Base-by-base conservation (phyloP, 2,888 invertebrate genomes). In the Meloe dianella region DNA sequence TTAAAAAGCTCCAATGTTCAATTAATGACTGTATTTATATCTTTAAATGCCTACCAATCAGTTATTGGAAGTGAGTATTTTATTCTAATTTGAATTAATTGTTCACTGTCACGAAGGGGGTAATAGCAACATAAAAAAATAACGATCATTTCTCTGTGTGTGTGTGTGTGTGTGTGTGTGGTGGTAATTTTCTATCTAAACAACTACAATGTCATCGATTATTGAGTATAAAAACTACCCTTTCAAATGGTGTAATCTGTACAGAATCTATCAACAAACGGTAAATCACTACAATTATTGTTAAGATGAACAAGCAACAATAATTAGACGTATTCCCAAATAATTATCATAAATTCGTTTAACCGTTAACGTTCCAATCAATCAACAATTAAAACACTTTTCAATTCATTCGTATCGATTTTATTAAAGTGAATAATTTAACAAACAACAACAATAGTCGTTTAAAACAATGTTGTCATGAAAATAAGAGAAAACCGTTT, bases 11-110 rank as follows among this genome's bases (percentile, higher is more conserved):
- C 7, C 51, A 22, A 22, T 22, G 12, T 54, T 24, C 6, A 54
- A 6, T n/a, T 20, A 54, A 54, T 14, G 7, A 54, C 54, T 27
- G 24, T n/a, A 27, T n/a, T 54, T 54, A 54, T 54, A 2, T 10
- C 22, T 54, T 14, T 24, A 27, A 54, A 54, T 27, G 54, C 24
- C 12, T 54, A 54, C 14, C 54, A 27, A 27, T 27, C 27, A 27
- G 12, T 54, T 54, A 54, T 54, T 27, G 27, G 14, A 12, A 54
- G 24, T 27, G 14, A 7, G n/a, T 54, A 54, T 54, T 54, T 54
- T 54, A 54, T 54, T 54, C 6, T 54, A 54, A 54, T 54, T 54
- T 12, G 54, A 54, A 54, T 54, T 54, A 54, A 54, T 54, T 54
- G 24, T 27, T 7, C 1, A 27, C 5, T 27, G 24, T 24, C 54